Base-by-base conservation (phyloP, 53 echinoderm and acorn worm species). In the Astropecten irregularis region DNA sequence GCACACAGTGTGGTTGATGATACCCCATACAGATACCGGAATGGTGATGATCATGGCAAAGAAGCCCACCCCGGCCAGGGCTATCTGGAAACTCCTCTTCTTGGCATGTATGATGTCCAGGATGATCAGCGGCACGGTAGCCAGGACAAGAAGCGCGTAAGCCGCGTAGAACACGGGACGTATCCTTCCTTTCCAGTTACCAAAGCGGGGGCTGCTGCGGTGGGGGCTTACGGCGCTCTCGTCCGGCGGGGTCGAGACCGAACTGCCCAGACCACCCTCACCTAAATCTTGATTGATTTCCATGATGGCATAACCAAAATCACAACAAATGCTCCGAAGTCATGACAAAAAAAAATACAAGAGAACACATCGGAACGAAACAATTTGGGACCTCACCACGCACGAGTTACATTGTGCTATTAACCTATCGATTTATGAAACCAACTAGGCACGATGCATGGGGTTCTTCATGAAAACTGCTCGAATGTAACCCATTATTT, bases 21-120 rank as follows among this genome's bases (percentile, higher is more conserved):
- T 96, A 2, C 91, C 91, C 91, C 93, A 96, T 0, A 91, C 33
- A 1, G 96, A 96, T 27, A 96, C 89, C n/a, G 91, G 91, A 20
- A 89, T 69, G 2, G 93, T 89, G 10, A 96, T 46, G 14, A 87
- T 19, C 50, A 74, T 83, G 5, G 85, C 85, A 33, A 79, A 79
- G 48, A 79, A 79, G 5, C 47, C 79, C 26, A 79, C 48, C 16
- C 3, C 62, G 8, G 62, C 42, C 29, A 79, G 42, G 0, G 62
- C 61, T 6, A 29, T 48, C 79, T 79, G 31, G n/a, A 79, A 46
- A 14, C 36, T 47, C 18, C 30, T 23, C 39, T 37, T 15, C 1
- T 40, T 39, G 3, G 79, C 62, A 4, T 46, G 60, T 0, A 47
- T 11, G 46, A 60, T 29, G 49, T 79, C 79, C 20, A 79, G 19